A percentile compares a stretch with the other conserved stretches of the same genome.
These are phyloP conservation scores for Tretioscincus oriximinensis DNA, from an alignment of 2,113 vertebrate species.

Conservation along the genomic window DNA sequence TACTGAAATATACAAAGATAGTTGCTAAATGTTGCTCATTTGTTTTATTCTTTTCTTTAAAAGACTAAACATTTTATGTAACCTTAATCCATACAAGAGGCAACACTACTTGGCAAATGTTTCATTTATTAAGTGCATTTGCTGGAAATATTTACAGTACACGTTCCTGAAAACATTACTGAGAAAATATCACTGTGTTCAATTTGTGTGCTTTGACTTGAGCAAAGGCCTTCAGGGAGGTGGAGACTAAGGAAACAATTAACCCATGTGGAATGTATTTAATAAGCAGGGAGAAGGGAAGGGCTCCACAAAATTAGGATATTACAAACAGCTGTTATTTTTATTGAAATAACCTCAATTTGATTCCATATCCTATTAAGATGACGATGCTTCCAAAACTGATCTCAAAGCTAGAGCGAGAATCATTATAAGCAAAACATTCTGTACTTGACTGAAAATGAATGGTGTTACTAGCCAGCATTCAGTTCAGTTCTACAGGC, in stretches of 20 bases:
- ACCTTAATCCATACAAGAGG: constrained; percentile 48
- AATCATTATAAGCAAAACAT: not conserved
- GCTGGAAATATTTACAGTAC: constrained; percentile 66
- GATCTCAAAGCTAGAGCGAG: constrained; percentile 6
- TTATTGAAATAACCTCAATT: not conserved
- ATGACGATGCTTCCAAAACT: not conserved
- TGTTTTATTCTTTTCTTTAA: constrained; percentile 8
- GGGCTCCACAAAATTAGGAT: not conserved
- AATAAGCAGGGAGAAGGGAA: not conserved
- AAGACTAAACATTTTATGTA: constrained; percentile 50
- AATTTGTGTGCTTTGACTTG: constrained; percentile 49
- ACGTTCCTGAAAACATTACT: constrained; percentile 60
- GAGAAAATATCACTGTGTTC: constrained; percentile 46
- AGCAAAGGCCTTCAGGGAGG: constrained; percentile 39
- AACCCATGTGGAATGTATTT: constrained; percentile 3
- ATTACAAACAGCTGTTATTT: not conserved
- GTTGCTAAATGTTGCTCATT: constrained; percentile 24
- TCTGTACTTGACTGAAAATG: no score
- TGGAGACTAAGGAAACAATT: constrained; percentile 24
- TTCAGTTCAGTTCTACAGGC: no score
- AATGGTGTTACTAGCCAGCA: no score
- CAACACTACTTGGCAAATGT: constrained; percentile 45
- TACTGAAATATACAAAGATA: constrained; percentile 24
- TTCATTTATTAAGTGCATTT: constrained; percentile 65
- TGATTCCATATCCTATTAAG: not conserved